Conservation (phyloP, 2,888 invertebrate species). For the Xestia ashworthii region DNA sequence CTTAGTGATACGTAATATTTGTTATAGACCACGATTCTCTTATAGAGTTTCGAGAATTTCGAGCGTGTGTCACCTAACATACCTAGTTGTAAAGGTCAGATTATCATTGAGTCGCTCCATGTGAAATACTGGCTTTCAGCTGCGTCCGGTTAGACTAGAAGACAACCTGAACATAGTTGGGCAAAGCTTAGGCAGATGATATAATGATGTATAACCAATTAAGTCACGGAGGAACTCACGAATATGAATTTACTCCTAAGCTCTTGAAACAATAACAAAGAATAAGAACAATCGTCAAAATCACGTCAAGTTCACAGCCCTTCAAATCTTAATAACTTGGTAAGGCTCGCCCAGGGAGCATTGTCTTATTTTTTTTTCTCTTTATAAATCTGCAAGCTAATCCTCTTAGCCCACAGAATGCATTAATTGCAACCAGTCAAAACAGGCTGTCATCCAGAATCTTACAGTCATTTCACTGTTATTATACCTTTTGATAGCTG, state of each 20-base stretch:
- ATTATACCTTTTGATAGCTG: not conserved
- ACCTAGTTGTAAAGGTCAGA: no score
- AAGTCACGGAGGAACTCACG: not conserved
- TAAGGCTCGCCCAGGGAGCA: slow-evolving; percentile 30
- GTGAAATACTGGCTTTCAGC: no score
- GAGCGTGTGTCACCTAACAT: not conserved
- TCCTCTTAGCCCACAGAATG: slow-evolving; percentile 76
- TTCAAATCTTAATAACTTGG: slow-evolving; percentile 10
- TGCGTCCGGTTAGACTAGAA: not conserved
- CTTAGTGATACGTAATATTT: no score
- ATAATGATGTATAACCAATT: not conserved
- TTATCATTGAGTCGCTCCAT: no score
- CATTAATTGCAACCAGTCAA: slow-evolving; percentile 81
- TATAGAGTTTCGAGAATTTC: no score
- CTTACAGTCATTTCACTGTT: slow-evolving; percentile 26
- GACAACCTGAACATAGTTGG: not conserved
- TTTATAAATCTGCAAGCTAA: slow-evolving; percentile 67
- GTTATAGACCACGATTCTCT: no score
- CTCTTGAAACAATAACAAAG: not conserved
- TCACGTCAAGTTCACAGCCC: not conserved
- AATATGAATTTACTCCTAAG: slow-evolving; percentile 5
- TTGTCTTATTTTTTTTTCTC: slow-evolving; percentile 31
- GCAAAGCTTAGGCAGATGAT: not conserved
- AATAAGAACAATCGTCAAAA: not conserved
- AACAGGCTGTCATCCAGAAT: slow-evolving; percentile 70